phyloP scores from a whole-genome alignment of 2,888 invertebrate species.

The Pollenia amentaria region DNA sequence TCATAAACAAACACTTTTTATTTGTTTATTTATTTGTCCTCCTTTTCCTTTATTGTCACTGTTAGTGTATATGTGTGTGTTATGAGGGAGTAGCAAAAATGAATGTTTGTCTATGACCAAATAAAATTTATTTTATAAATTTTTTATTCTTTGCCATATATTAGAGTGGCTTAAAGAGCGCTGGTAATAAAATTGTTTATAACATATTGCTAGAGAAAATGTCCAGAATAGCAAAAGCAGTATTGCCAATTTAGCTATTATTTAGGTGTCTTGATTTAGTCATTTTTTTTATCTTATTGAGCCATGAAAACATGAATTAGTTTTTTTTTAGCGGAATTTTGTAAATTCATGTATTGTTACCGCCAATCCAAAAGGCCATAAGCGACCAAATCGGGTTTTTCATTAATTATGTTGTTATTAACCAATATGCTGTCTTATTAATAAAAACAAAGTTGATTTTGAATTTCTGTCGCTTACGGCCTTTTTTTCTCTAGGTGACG shows the following conservation, averaged over 20 bases:
- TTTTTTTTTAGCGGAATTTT: too few species aligned
- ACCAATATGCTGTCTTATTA: too few species aligned
- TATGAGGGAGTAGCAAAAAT: conserved; percentile 9
- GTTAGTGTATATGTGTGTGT: not conserved
- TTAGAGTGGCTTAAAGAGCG: conserved; percentile 46
- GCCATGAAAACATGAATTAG: too few species aligned
- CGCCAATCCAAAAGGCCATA: too few species aligned
- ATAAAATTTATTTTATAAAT: conserved; percentile 58
- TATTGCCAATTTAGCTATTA: not conserved
- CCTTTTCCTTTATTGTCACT: not conserved
- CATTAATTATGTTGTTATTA: too few species aligned
- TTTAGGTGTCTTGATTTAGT: too few species aligned
- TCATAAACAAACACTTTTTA: conserved; percentile 22
- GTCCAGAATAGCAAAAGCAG: not conserved
- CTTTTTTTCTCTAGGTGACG: too few species aligned
- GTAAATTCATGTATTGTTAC: too few species aligned
- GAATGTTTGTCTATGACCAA: conserved; percentile 54
- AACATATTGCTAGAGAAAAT: conserved; percentile 6
- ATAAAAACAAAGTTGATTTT: too few species aligned
- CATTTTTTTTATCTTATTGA: too few species aligned
- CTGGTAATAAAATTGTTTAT: conserved; percentile 46
- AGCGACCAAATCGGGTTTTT: too few species aligned
- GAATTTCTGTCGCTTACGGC: too few species aligned
- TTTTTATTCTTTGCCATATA: conserved; percentile 46
- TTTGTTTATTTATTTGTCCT: conserved; percentile 18